Percentiles rank a stretch among this genome's conserved stretches.
phyloP scores from a whole-genome alignment of 2,797 vertebrate species.

The Halcyon leucocephala region DNA sequence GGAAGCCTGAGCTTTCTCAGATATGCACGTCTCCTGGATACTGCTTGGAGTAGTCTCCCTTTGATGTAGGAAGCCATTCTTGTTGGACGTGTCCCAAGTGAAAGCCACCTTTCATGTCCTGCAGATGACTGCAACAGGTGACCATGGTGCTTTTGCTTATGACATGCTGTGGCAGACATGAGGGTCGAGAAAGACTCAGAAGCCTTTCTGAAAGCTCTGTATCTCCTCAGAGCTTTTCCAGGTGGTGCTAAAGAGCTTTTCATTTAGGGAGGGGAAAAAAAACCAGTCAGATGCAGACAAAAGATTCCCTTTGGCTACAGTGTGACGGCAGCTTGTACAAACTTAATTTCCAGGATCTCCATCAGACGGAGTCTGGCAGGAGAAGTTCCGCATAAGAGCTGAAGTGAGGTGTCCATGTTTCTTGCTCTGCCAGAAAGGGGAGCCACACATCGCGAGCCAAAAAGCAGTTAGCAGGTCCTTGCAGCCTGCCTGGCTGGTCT shows the following conservation, averaged over 20 bases:
- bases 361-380: background rate
- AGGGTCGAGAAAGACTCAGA: background rate
- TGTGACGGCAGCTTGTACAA: background rate
- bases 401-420: background rate
- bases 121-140: background rate
- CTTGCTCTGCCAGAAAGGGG: background rate
- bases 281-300: background rate
- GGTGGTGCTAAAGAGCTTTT: background rate
- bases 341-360: background rate
- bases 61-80: background rate
- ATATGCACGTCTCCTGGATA: background rate
- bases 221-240: background rate
- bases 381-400: background rate
- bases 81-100: rapidly evolving
- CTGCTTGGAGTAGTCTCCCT: background rate
- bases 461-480: background rate
- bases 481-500: background rate
- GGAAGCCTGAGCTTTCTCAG: background rate
- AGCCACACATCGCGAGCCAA: background rate
- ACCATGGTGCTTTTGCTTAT: rapidly evolving
- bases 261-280: background rate
- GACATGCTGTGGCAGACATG: background rate
- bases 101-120: background rate
- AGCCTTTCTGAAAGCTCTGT: background rate
- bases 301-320: background rate